A percentile compares a stretch with the other conserved stretches of the same genome.
Conservation (phyloP, 2,888 invertebrate species). For the Muscina levida region DNA sequence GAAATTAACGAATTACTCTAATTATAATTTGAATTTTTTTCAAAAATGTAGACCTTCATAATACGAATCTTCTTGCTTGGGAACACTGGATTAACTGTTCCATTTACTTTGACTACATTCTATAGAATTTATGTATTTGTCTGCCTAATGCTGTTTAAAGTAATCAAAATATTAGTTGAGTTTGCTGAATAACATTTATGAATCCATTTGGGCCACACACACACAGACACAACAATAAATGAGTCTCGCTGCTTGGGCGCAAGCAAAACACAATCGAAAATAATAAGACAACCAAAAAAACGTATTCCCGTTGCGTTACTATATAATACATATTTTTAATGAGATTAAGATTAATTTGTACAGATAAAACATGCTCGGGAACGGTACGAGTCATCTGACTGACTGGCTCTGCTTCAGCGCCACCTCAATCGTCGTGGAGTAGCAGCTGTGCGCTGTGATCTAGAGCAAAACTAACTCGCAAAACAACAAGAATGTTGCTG, state of each 20-base stretch:
- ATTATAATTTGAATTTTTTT: no score
- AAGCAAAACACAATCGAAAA: not conserved
- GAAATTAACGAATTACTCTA: no score
- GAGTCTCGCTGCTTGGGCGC: no score
- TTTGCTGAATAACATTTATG: not conserved
- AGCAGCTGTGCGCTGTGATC: not conserved
- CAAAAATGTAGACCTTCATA: no score
- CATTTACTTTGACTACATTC: no score
- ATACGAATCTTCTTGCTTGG: no score
- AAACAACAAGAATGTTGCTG: no score
- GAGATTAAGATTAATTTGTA: constrained; percentile 34
- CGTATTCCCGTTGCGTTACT: not conserved
- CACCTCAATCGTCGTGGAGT: not conserved
- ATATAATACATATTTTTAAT: constrained; percentile 17
- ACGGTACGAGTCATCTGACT: not conserved
- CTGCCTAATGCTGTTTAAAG: no score
- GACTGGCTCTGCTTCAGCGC: not conserved
- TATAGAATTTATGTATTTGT: no score
- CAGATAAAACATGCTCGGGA: not conserved
- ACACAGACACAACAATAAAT: not conserved
- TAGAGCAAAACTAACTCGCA: not conserved
- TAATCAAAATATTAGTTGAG: not conserved
- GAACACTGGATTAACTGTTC: no score
- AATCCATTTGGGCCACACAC: not conserved
- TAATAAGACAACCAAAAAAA: not conserved